Percentiles rank a stretch among this genome's conserved stretches.
These are phyloP conservation scores for Peromyscus leucopus DNA, from an alignment of 2,113 vertebrate species.

Conservation along the genomic window DNA sequence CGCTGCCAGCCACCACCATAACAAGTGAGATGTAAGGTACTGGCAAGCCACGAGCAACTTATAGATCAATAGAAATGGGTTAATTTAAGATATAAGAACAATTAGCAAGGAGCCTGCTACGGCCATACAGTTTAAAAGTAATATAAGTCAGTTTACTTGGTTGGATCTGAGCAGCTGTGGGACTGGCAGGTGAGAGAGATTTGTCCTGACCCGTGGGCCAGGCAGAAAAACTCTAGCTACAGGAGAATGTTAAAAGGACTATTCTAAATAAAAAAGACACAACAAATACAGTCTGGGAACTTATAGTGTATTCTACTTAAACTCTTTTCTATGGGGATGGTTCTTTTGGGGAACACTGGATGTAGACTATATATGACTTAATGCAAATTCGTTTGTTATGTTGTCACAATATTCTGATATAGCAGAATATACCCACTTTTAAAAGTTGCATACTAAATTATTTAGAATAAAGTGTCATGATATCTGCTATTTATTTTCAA, in stretches of 20 bases:
- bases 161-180: too few relatives aligned
- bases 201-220: too few relatives aligned
- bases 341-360: neutral
- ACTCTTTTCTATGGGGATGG: neutral
- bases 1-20: too few relatives aligned
- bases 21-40: too few relatives aligned
- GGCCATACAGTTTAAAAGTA: too few relatives aligned
- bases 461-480: neutral
- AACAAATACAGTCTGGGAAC: neutral
- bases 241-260: neutral
- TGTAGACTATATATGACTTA: neutral
- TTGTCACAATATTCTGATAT: neutral
- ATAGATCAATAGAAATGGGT: too few relatives aligned
- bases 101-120: too few relatives aligned
- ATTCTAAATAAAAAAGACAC: neutral
- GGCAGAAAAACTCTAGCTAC: too few relatives aligned
- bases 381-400: neutral
- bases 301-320: neutral
- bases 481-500: conserved; percentile 4
- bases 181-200: too few relatives aligned
- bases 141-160: too few relatives aligned
- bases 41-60: too few relatives aligned
- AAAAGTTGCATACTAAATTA: neutral
- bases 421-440: neutral
- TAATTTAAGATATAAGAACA: too few relatives aligned